Evolutionary conservation across 2,797 vertebrate species (phyloP), one percentile per base, ranked within the genome.

Genomic region (Smutsia gigantea): DNA sequence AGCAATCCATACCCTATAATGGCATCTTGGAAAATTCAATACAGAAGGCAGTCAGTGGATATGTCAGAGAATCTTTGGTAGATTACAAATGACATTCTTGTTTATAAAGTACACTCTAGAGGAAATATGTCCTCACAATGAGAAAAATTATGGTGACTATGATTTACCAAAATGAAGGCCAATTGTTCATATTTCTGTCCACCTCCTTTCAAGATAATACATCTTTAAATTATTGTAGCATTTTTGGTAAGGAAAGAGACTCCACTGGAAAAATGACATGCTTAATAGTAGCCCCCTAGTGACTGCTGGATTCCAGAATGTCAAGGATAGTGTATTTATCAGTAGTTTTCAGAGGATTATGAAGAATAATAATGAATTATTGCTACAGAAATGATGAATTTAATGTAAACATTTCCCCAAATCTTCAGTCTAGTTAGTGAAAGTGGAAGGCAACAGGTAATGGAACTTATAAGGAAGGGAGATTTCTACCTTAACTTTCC

Each of bases 141-240:
- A 12, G 72, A 87, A 90, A 87, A 74, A 18, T 61, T 37, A 25
- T 61, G 19, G 53, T 42, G 21, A 61, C 27, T 51, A n/a, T 61
- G 72, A 51, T 49, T 93, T 31, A 78, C 81, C 37, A 72, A 59
- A 96, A 37, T 63, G 10, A 96, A 87, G 1, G 34, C 68, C 23
- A 21, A 0, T 46, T n/a, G 23, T 61, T 95, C 27, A 84, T 77
- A 61, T 93, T 83, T 89, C 11, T 90, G n/a, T 92, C 27, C 5
- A 39, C 11, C 5, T 61, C 31, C 23, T 95, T 96, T 90, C 39
- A 85, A 49, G 5, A 57, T 34, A 66, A 55, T 59, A 29, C 2
- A 57, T 88, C 68, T 87, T 74, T 42, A 84, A 95, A 93, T 93
- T 85, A 71, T 51, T 53, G 9, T 69, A 81, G 31, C 18, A 39